A percentile compares a stretch with the other conserved stretches of the same genome.
These are phyloP conservation scores for Lophotis ruficrista DNA, from an alignment of 2,113 vertebrate genomes.

Conservation along the genomic window DNA sequence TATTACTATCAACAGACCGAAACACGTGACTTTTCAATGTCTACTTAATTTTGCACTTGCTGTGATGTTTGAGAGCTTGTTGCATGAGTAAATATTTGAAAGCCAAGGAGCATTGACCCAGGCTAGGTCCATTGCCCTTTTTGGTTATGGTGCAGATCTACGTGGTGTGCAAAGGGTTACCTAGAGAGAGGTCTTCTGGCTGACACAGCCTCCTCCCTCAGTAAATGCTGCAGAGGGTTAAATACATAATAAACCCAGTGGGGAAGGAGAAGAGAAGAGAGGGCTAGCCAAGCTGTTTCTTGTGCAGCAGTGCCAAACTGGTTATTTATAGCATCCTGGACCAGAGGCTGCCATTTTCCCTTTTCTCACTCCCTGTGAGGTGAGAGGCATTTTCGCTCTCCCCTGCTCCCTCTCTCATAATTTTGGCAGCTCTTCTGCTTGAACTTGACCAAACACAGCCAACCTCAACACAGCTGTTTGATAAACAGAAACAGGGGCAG, in stretches of 20 bases:
- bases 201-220: neutral
- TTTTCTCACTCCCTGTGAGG: slow-evolving; percentile 55
- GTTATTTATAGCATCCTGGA: slow-evolving; percentile 68
- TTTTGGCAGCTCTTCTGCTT: slow-evolving; percentile 55
- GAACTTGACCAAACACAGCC: slow-evolving; percentile 47
- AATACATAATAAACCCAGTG: slow-evolving; percentile 36
- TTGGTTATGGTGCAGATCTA: neutral
- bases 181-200: neutral
- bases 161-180: neutral
- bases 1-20: neutral
- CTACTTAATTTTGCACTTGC: neutral
- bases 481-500: slow-evolving; percentile 68
- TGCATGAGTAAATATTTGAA: neutral
- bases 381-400: slow-evolving; percentile 59
- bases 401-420: slow-evolving; percentile 40
- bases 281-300: slow-evolving; percentile 42
- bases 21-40: neutral
- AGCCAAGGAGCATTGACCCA: neutral
- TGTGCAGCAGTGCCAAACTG: slow-evolving; percentile 43
- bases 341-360: slow-evolving; percentile 55
- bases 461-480: slow-evolving; percentile 70
- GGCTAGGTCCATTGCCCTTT: neutral
- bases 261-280: slow-evolving; percentile 31
- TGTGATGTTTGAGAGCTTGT: neutral
- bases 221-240: slow-evolving; percentile 44